Conservation (phyloP, 1,140 invertebrate genomes). For the Paraescarpia echinospica region DNA sequence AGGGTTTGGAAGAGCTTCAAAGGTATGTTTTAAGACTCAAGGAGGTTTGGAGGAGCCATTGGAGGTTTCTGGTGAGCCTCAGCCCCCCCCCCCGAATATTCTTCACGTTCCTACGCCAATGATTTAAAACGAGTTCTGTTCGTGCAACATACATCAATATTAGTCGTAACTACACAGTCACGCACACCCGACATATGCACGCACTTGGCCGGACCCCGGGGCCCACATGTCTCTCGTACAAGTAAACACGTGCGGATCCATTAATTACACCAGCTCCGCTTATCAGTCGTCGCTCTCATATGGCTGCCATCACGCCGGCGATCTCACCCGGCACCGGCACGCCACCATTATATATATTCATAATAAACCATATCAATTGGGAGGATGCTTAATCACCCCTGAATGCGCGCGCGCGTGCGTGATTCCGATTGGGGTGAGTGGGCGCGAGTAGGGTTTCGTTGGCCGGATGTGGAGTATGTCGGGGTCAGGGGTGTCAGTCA, state of each 20-base stretch:
- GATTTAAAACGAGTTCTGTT: not conserved
- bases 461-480: not conserved
- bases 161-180: not conserved
- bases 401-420: not conserved
- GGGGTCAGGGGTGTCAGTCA: not conserved
- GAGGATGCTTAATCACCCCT: not conserved
- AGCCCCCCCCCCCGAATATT: too few relatives aligned
- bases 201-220: not conserved
- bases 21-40: too few relatives aligned
- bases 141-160: too few relatives aligned
- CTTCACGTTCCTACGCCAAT: too few relatives aligned
- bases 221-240: not conserved
- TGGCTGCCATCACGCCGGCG: not conserved
- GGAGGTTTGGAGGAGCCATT: too few relatives aligned
- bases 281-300: not conserved
- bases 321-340: not conserved
- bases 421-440: not conserved
- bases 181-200: not conserved
- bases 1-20: too few relatives aligned
- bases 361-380: not conserved
- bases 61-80: too few relatives aligned
- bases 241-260: not conserved
- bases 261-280: not conserved
- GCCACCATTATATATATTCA: not conserved
- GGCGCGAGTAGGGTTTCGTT: not conserved